Base-by-base conservation (phyloP, 2,888 invertebrate genomes). In the Exephanes ischioxanthus region DNA sequence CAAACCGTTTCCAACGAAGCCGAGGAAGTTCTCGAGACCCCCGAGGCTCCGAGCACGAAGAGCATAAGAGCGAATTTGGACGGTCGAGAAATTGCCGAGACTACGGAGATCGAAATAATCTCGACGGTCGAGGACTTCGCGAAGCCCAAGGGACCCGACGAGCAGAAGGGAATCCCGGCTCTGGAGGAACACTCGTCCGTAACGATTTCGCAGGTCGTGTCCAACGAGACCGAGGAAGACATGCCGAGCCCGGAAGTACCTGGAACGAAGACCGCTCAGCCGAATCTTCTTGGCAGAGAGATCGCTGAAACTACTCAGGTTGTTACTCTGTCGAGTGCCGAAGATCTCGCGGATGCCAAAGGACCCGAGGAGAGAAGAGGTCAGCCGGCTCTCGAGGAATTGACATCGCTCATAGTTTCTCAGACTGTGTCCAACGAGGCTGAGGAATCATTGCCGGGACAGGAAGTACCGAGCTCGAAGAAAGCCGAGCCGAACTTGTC, bases 291-390 rank as follows among this genome's bases (percentile, higher is more conserved):
- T 0, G 92, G 93, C 7, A 91, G 93, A 88, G 94, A 94, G 88
- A 91, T 94, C 70, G 94, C 94, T 7, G 92, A 94, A 90, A 93
- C 94, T 67, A 89, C 92, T 30, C 94, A 94, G 90, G 90, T 94
- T 2, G 80, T 92, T 19, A 86, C 90, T 72, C 86, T 89, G 16
- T 80, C 85, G n/a, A 90, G 85, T 33, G 87, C 89, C 0, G 93
- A 92, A 86, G 91, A 92, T 67, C 87, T 93, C 26, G 80, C 83
- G 5, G 86, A 90, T 71, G 16, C 75, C 70, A 84, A 86, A 16
- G 86, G 89, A 72, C 87, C 91, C 9, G 89, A 91, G 55, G 91
- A 91, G 80, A 88, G 90, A 66, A 90, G 89, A 73, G 92, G 92
- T 33, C 90, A 90, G 58, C 86, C 90, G 5, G 88, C 87, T 58